phyloP scores from a whole-genome alignment of 2,888 invertebrate genomes.

The Dolichomitus sp. region DNA sequence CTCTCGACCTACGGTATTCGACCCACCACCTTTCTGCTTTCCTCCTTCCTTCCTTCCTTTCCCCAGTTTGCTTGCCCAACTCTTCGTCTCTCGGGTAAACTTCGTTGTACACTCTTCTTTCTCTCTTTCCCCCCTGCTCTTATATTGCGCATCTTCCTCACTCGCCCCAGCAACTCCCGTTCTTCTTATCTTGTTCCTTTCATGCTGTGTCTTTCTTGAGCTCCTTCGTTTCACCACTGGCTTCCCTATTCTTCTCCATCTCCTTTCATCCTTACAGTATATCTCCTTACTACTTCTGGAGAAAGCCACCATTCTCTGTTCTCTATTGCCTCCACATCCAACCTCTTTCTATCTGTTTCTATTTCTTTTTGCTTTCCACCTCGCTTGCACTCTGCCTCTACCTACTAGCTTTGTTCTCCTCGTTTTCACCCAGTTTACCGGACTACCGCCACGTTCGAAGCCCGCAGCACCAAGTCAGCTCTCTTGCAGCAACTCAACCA shows the following conservation, averaged over 20 bases:
- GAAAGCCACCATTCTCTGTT: slow-evolving; percentile 22
- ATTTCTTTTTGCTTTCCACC: slow-evolving; percentile 9
- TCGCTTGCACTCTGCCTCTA: slow-evolving; percentile 22
- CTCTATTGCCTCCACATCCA: slow-evolving; percentile 17
- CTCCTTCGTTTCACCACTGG: slow-evolving; percentile 47
- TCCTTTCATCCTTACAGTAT: slow-evolving; percentile 20
- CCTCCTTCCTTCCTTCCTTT: slow-evolving; percentile 5
- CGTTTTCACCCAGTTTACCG: slow-evolving; percentile 38
- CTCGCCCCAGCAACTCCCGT: slow-evolving; percentile 17
- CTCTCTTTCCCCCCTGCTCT: neutral
- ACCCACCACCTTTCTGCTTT: slow-evolving; percentile 42
- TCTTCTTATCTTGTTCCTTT: slow-evolving; percentile 60
- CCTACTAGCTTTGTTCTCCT: slow-evolving; percentile 21
- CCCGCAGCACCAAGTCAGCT: slow-evolving; percentile 43
- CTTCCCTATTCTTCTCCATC: slow-evolving; percentile 40
- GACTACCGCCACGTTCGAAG: slow-evolving; percentile 29
- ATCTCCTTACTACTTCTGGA: neutral
- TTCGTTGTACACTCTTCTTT: slow-evolving; percentile 56
- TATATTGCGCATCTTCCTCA: slow-evolving; percentile 9
- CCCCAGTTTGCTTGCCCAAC: slow-evolving; percentile 23
- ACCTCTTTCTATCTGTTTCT: slow-evolving; percentile 30
- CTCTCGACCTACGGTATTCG: slow-evolving; percentile 44
- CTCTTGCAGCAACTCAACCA: slow-evolving; percentile 33
- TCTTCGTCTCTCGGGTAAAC: slow-evolving; percentile 57
- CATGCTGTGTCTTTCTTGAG: slow-evolving; percentile 51